Conservation (phyloP, 1,140 invertebrate genomes). For the Eupristina koningsbergeri region DNA sequence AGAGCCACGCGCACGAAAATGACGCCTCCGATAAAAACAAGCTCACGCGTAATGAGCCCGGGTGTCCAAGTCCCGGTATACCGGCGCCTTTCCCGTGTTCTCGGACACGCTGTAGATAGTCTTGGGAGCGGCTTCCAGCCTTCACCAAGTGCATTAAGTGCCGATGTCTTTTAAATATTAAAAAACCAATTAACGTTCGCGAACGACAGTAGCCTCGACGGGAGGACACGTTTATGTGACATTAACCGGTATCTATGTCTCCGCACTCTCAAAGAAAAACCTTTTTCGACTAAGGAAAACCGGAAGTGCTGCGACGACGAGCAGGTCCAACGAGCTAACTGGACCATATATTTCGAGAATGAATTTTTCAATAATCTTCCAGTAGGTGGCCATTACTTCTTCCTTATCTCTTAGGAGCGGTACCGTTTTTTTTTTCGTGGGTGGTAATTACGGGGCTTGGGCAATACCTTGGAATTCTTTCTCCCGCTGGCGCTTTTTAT, state of each 20-base stretch:
- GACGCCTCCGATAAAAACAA: constrained; percentile 26
- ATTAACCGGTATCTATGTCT: not conserved
- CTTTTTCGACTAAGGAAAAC: not conserved
- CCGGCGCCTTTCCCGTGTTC: not conserved
- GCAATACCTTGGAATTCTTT: not conserved
- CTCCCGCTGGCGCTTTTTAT: too few relatives aligned
- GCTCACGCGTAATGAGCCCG: constrained; percentile 23
- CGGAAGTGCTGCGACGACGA: not conserved
- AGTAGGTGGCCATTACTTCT: not conserved
- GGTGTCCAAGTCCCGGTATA: too few relatives aligned
- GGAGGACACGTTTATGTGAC: too few relatives aligned
- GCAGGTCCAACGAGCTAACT: constrained; percentile 5
- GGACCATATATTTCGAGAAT: not conserved
- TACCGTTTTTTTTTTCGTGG: not conserved
- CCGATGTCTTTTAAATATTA: constrained; percentile 21
- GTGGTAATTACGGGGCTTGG: not conserved
- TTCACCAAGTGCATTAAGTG: constrained; percentile 1
- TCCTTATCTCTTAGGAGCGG: not conserved
- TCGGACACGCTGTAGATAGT: not conserved
- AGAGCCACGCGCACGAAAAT: not conserved
- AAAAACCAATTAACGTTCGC: constrained; percentile 26
- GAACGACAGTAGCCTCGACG: not conserved
- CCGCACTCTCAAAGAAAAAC: not conserved
- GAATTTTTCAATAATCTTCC: not conserved
- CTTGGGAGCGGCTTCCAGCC: not conserved